Base-by-base conservation (phyloP, 2,113 vertebrate genomes). In the Rutilus rutilus region DNA sequence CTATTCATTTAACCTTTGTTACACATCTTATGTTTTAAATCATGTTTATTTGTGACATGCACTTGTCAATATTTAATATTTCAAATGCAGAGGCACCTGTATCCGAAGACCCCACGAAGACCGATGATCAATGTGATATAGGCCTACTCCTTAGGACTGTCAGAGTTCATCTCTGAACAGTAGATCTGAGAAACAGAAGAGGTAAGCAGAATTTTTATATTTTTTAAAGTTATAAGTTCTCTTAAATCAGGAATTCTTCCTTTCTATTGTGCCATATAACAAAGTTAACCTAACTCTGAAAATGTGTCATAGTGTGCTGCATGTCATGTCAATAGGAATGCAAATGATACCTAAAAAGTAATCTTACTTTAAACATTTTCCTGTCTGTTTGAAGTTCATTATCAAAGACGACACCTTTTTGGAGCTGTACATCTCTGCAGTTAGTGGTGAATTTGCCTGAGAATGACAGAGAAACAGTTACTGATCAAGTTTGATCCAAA, bases 21-120 rank as follows among this genome's bases (percentile, higher is more conserved):
- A 19, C 17, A 54, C 6, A 54, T 21, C 5, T 54, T 50, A 15
- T 50, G 1, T 50, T 54, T 54, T 54, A 54, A 21, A 54, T 6
- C 52, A 54, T 19, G 6, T 17, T 52, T 52, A 52, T 54, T 19
- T 54, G 52, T 54, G 17, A 19, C 17, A 54, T 54, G 52, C 52
- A 19, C 17, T 19, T 0, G 14, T 21, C 52, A 54, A 6, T 54
- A 54, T 54, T 7, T 54, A 21, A 8, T 5, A 15, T 52, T 52
- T 52, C 50, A 52, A 52, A 15, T 57, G 19, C 52, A 21, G 19
- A 54, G 52, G 6, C 19, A 99, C 97, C 97, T 99, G 94, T 97
- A 97, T 88, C 96, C 97, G 82, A 97, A 99, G 52, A 99, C 97
- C 92, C 99, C 97, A n/a, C n/a, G n/a, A n/a, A n/a, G n/a, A n/a